phyloP scores from a whole-genome alignment of 1,140 invertebrate genomes.

The Triops longicaudatus region DNA sequence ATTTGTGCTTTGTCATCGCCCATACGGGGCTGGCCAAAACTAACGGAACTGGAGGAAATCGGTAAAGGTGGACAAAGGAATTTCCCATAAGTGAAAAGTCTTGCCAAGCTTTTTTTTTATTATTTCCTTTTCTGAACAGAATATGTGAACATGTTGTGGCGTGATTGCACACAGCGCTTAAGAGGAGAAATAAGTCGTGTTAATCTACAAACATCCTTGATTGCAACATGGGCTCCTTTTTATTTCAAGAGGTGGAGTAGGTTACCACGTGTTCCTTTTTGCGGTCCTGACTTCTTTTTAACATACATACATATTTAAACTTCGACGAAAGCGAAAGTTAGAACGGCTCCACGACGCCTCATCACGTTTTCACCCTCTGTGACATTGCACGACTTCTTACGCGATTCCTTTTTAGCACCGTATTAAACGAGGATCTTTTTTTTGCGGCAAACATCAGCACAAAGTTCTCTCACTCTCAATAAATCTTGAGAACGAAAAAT shows the following conservation, averaged over 20 bases:
- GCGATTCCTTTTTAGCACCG: not conserved
- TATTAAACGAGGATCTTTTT: not conserved
- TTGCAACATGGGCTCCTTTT: not conserved
- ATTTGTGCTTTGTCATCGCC: not conserved
- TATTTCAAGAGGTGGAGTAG: not conserved
- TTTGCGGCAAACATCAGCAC: too few relatives aligned
- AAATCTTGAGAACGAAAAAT: not conserved
- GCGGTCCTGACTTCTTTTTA: not conserved
- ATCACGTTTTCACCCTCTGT: constrained; percentile 7
- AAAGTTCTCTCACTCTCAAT: too few relatives aligned
- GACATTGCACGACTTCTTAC: constrained; percentile 11
- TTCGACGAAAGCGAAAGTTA: not conserved
- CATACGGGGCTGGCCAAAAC: not conserved
- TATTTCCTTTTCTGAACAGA: not conserved
- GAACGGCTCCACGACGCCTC: not conserved
- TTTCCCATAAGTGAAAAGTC: constrained; percentile 7
- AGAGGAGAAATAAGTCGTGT: not conserved
- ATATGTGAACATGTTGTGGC: not conserved
- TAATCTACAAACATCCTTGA: constrained; percentile 10
- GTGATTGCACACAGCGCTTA: not conserved
- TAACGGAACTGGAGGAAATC: not conserved
- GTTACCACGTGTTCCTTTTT: not conserved
- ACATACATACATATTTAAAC: not conserved
- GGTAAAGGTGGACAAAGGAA: not conserved
- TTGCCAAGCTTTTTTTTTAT: not conserved